A percentile compares a stretch with the other conserved stretches of the same genome.
Evolutionary conservation across 2,113 vertebrate species (phyloP).

Genomic region (Oxyruncus cristatus): DNA sequence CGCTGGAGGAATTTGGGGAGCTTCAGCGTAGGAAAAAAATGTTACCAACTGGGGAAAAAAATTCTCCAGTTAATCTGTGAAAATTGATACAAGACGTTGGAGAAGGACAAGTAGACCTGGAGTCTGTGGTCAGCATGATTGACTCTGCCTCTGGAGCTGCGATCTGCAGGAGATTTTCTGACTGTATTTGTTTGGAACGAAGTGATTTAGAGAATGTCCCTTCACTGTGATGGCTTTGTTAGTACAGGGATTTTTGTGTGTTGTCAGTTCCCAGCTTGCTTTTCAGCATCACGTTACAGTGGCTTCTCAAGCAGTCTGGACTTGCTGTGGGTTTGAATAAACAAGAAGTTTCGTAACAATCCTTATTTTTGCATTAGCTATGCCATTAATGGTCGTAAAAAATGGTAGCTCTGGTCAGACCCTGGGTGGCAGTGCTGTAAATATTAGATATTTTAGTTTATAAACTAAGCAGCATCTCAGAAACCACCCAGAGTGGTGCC

Average conservation of each 20-base stretch:
- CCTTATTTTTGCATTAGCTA: conserved; percentile 10
- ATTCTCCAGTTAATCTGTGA: neutral
- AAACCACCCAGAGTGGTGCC: neutral
- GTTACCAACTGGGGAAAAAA: neutral
- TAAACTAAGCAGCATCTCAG: neutral
- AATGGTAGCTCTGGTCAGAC: neutral
- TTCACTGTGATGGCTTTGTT: neutral
- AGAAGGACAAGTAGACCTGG: neutral
- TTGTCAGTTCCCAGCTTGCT: neutral
- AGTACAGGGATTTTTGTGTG: neutral
- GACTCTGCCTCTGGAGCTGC: neutral
- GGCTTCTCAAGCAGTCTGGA: conserved; percentile 6
- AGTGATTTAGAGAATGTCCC: neutral
- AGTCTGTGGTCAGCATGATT: neutral
- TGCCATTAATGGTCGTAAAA: neutral
- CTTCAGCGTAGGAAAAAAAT: neutral
- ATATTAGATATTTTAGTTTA: neutral
- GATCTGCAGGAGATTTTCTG: neutral
- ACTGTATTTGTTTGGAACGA: neutral
- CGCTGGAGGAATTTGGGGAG: neutral
- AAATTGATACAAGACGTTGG: neutral
- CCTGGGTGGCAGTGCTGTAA: neutral
- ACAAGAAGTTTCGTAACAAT: neutral
- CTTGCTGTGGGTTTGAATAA: conserved; percentile 29
- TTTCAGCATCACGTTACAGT: neutral